Evolutionary conservation across 2,797 vertebrate genomes (phyloP).

Genomic region (Ibycter americanus): DNA sequence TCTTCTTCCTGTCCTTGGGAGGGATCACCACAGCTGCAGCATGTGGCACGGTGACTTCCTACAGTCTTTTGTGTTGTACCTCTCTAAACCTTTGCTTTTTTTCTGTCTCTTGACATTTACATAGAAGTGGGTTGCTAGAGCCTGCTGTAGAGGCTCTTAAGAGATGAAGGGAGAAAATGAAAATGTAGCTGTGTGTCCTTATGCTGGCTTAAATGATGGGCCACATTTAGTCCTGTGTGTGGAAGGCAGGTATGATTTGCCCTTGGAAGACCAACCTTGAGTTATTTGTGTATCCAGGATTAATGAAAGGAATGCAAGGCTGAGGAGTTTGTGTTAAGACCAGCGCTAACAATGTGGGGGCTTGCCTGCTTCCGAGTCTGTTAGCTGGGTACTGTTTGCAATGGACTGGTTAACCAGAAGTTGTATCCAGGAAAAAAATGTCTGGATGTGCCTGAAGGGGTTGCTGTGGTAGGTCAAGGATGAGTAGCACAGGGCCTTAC

Average conservation of each 20-base stretch:
- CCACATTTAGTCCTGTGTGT: background rate
- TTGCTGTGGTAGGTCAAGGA: background rate
- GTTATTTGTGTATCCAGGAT: background rate
- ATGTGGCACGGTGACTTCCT: background rate
- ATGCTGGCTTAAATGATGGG: background rate
- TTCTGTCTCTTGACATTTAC: background rate
- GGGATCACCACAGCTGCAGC: fast-evolving
- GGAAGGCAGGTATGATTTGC: background rate
- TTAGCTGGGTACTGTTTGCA: background rate
- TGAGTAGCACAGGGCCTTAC: background rate
- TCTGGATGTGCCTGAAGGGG: background rate
- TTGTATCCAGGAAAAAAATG: background rate
- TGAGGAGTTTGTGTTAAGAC: background rate
- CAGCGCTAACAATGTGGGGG: background rate
- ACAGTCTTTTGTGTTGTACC: background rate
- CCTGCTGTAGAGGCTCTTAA: background rate
- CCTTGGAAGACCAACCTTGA: background rate
- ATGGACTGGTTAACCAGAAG: background rate
- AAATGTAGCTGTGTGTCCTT: background rate
- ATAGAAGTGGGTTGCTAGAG: background rate
- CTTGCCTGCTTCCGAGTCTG: background rate
- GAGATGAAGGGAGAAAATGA: background rate
- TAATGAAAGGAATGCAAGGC: background rate
- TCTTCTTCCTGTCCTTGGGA: background rate
- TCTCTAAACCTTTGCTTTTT: background rate